These are phyloP conservation scores for Indri indri DNA, from an alignment of 2,113 vertebrate species.

Conservation along the genomic window DNA sequence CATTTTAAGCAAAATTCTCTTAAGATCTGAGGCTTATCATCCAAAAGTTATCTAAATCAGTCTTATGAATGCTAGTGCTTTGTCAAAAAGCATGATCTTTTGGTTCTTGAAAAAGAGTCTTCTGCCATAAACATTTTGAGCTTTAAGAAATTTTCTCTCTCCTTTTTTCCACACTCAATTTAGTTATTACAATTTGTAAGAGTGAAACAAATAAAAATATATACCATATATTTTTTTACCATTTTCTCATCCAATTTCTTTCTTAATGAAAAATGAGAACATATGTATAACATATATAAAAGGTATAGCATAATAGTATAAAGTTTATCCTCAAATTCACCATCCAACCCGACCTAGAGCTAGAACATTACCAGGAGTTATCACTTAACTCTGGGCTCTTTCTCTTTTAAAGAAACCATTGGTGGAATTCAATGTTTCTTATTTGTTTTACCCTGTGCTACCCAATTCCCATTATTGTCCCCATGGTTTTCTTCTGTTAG, in stretches of 20 bases:
- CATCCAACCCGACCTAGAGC: neutral
- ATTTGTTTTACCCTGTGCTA: neutral
- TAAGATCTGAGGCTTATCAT: neutral
- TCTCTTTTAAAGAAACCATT: neutral
- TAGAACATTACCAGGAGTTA: neutral
- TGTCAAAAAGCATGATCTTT: neutral
- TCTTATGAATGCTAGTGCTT: neutral
- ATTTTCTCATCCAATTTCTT: neutral
- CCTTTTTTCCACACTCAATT: neutral
- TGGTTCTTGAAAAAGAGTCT: neutral
- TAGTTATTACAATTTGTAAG: neutral
- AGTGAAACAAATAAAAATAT: neutral
- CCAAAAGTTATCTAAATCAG: neutral
- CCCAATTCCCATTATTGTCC: neutral
- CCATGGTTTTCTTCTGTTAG: neutral
- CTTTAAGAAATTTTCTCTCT: neutral
- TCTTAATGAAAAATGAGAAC: constrained; percentile 8
- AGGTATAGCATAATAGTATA: neutral
- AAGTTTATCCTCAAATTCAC: neutral
- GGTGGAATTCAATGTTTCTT: neutral
- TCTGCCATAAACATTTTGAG: neutral
- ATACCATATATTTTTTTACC: neutral
- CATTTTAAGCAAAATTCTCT: constrained; percentile 11
- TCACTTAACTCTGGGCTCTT: neutral
- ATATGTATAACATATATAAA: neutral